Conservation (phyloP, 2,797 vertebrate species). For the Dermochelys coriacea region DNA sequence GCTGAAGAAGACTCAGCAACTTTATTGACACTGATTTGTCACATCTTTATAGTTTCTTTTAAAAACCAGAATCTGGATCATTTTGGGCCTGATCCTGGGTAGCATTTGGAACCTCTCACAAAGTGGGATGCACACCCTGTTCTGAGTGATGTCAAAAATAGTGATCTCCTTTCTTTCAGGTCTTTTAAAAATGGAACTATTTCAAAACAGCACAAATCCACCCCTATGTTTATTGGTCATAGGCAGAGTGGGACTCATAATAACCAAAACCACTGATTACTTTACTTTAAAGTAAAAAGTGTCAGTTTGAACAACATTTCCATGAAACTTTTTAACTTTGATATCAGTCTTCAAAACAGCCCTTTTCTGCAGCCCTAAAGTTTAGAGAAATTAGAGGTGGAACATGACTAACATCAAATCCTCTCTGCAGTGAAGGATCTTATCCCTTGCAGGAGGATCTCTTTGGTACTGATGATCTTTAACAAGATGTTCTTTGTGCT, state of each 20-base stretch:
- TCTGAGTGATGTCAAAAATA: not conserved
- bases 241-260: not conserved
- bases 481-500: not conserved
- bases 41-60: not conserved
- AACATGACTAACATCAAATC: not conserved
- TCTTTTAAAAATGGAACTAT: accelerated
- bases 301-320: too few relatives aligned
- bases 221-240: not conserved
- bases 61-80: not conserved
- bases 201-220: not conserved
- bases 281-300: not conserved
- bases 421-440: not conserved
- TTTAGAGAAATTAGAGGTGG: not conserved
- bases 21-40: not conserved
- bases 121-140: not conserved
- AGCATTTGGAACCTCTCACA: not conserved
- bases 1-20: not conserved
- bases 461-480: not conserved
- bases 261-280: not conserved
- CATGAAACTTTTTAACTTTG: not conserved
- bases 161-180: not conserved
- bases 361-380: not conserved
- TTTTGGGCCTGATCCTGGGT: not conserved
- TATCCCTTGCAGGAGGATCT: not conserved
- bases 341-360: not conserved